A percentile compares a stretch with the other conserved stretches of the same genome.
These are phyloP conservation scores for Picathartes gymnocephalus DNA, from an alignment of 2,113 vertebrate genomes.

Conservation along the genomic window DNA sequence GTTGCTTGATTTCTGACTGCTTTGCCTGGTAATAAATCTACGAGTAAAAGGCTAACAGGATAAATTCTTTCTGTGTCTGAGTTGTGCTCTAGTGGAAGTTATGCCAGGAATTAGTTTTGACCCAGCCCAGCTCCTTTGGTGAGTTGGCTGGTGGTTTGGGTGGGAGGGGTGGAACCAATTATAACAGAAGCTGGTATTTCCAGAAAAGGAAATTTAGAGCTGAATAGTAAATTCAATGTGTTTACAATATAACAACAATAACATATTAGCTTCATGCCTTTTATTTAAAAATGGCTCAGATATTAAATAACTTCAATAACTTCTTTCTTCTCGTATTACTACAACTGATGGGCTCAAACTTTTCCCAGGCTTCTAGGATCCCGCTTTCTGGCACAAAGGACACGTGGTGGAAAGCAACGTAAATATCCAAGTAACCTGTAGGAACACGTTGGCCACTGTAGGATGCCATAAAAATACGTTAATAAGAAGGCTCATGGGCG, in stretches of 20 bases:
- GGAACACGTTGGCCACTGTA: neutral
- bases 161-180: neutral
- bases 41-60: neutral
- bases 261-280: neutral
- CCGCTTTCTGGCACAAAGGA: neutral
- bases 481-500: neutral
- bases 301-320: slow-evolving; percentile 24
- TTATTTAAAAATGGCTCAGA: slow-evolving; percentile 8
- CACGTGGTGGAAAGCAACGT: neutral
- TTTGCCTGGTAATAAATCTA: neutral
- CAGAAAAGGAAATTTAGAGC: slow-evolving; percentile 49
- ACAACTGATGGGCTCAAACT: neutral
- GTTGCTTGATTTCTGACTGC: neutral
- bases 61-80: neutral
- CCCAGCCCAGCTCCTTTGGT: neutral
- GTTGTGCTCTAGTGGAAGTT: neutral
- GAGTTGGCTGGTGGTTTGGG: neutral
- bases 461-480: neutral
- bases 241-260: slow-evolving; percentile 38
- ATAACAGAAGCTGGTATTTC: slow-evolving; percentile 53
- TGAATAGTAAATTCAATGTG: slow-evolving; percentile 30
- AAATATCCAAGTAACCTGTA: slow-evolving; percentile 2
- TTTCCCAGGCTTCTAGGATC: slow-evolving; percentile 52
- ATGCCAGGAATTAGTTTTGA: neutral
- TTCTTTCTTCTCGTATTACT: slow-evolving; percentile 32